Evolutionary conservation across 2,888 invertebrate genomes (phyloP).

Genomic region (Amphimallon solstitiale): DNA sequence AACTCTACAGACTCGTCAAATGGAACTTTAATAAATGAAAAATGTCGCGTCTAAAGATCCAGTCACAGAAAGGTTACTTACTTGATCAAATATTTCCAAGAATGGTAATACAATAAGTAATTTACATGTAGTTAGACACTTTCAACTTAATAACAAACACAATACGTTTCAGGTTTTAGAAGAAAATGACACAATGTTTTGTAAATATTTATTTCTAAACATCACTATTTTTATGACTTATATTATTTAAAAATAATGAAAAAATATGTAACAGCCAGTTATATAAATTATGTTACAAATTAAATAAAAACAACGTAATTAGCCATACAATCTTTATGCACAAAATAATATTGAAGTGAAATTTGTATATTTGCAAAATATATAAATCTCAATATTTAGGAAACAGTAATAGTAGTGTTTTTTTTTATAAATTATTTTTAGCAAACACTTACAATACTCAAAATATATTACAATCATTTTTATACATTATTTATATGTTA

Average conservation of each 20-base stretch:
- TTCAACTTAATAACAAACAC: too few species aligned
- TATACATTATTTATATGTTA: constrained; percentile 37
- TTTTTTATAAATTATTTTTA: constrained; percentile 37
- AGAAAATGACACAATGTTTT: constrained; percentile 28
- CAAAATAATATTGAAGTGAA: constrained; percentile 34
- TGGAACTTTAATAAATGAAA: too few species aligned
- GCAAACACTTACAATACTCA: constrained; percentile 40
- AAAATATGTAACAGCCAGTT: constrained; percentile 62
- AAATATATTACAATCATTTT: constrained; percentile 41
- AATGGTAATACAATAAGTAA: too few species aligned
- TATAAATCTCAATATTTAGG: constrained; percentile 35
- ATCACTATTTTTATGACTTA: constrained; percentile 61
- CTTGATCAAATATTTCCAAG: too few species aligned
- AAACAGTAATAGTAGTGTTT: constrained; percentile 26
- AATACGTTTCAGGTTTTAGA: too few species aligned
- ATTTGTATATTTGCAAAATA: constrained; percentile 34
- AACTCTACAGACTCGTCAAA: too few species aligned
- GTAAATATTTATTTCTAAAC: constrained; percentile 56
- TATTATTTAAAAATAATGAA: constrained; percentile 59
- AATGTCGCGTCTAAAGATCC: too few species aligned
- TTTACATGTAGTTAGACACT: too few species aligned
- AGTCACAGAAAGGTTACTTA: too few species aligned
- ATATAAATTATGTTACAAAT: constrained; percentile 57
- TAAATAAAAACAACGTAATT: constrained; percentile 43
- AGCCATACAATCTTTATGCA: constrained; percentile 37